phyloP scores from a whole-genome alignment of 2,888 invertebrate species.

The Apoda limacodes region DNA sequence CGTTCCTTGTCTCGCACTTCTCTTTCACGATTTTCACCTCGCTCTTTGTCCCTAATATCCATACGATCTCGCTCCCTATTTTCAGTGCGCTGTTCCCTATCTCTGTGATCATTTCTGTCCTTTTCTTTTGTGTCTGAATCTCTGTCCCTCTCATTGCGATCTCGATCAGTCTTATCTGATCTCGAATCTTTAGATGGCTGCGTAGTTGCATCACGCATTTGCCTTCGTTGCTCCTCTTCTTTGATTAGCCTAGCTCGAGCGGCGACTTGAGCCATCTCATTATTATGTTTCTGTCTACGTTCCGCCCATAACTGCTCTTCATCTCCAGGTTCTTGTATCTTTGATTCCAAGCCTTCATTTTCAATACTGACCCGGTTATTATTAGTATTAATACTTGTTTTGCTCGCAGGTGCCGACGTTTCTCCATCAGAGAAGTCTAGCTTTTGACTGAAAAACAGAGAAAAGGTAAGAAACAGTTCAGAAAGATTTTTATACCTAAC shows the following conservation, averaged over 20 bases:
- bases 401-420: conserved; percentile 40
- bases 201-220: conserved; percentile 47
- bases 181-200: conserved; percentile 35
- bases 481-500: background rate
- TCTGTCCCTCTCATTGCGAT: conserved; percentile 31
- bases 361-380: conserved; percentile 41
- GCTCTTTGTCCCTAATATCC: conserved; percentile 16
- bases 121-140: conserved; percentile 32
- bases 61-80: conserved; percentile 26
- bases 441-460: conserved; percentile 76
- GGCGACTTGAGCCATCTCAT: conserved; percentile 82
- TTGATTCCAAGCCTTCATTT: conserved; percentile 46
- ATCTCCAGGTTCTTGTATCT: conserved; percentile 48
- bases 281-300: conserved; percentile 74
- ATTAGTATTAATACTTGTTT: conserved; percentile 38
- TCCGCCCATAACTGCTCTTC: conserved; percentile 76
- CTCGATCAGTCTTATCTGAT: conserved; percentile 26
- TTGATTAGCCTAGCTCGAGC: conserved; percentile 87
- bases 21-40: background rate
- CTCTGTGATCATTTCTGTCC: conserved; percentile 37
- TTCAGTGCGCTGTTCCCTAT: conserved; percentile 35
- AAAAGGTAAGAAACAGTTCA: conserved; percentile 5
- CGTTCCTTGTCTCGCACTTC: conserved; percentile 32
- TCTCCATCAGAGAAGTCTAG: conserved; percentile 96
- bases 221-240: conserved; percentile 88